phyloP scores from a whole-genome alignment of 2,113 vertebrate species.

The Myotis davidii region DNA sequence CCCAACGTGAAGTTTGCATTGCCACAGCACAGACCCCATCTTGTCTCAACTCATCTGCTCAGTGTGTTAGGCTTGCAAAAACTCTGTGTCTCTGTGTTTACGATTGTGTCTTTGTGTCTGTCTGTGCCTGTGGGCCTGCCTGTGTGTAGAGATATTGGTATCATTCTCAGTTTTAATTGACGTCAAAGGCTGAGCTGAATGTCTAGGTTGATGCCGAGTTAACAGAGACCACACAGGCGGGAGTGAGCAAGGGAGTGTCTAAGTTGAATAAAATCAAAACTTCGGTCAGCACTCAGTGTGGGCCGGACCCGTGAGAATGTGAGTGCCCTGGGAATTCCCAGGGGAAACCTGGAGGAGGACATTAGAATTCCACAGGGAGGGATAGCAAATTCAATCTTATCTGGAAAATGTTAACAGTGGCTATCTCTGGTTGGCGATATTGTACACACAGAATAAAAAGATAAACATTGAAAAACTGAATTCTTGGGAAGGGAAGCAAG shows the following conservation, averaged over 20 bases:
- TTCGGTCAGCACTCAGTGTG: background rate
- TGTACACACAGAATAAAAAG: conserved; percentile 49
- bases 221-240: background rate
- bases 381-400: conserved; percentile 64
- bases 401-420: conserved; percentile 66
- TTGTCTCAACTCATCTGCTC: background rate
- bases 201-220: background rate
- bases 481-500: conserved; percentile 6
- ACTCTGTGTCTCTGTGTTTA: background rate
- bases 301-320: background rate
- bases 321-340: conserved; percentile 34
- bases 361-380: conserved; percentile 6
- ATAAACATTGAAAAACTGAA: conserved; percentile 32
- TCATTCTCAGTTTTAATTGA: background rate
- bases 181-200: background rate
- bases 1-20: background rate
- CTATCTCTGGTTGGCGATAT: conserved; percentile 25
- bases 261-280: background rate
- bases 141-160: background rate
- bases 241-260: background rate
- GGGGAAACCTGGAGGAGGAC: conserved; percentile 2
- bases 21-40: background rate
- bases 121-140: background rate
- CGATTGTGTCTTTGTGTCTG: no score
- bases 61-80: background rate